Evolutionary conservation across 2,113 vertebrate species (phyloP).

Genomic region (Oenanthe melanoleuca): DNA sequence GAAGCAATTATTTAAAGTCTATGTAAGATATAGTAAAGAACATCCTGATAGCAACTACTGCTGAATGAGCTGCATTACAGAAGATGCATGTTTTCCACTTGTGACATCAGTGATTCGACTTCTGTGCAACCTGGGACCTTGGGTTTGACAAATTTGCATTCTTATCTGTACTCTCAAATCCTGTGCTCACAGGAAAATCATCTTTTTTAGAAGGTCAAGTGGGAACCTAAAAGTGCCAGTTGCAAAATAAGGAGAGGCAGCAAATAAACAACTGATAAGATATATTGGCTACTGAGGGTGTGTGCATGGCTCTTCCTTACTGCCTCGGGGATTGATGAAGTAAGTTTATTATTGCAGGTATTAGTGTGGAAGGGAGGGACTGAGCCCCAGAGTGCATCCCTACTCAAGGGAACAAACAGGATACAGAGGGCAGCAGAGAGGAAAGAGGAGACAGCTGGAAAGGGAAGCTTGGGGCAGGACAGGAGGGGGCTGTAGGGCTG

Average conservation of each 20-base stretch:
- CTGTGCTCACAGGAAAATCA: background rate
- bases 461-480: background rate
- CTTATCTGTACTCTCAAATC: background rate
- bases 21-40: background rate
- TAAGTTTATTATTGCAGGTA: background rate
- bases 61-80: background rate
- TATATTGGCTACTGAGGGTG: background rate
- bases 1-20: background rate
- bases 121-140: background rate
- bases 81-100: background rate
- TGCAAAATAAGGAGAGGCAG: background rate
- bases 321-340: background rate
- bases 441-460: background rate
- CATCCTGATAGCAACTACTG: background rate
- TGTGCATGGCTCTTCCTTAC: background rate
- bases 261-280: constrained; percentile 3
- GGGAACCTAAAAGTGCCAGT: background rate
- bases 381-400: background rate
- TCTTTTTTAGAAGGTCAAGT: background rate
- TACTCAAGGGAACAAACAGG: background rate
- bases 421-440: background rate
- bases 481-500: background rate
- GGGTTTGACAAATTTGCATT: background rate
- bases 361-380: background rate
- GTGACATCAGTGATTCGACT: background rate